Base-by-base conservation (phyloP, 2,888 invertebrate genomes). In the Arctia plantaginis region DNA sequence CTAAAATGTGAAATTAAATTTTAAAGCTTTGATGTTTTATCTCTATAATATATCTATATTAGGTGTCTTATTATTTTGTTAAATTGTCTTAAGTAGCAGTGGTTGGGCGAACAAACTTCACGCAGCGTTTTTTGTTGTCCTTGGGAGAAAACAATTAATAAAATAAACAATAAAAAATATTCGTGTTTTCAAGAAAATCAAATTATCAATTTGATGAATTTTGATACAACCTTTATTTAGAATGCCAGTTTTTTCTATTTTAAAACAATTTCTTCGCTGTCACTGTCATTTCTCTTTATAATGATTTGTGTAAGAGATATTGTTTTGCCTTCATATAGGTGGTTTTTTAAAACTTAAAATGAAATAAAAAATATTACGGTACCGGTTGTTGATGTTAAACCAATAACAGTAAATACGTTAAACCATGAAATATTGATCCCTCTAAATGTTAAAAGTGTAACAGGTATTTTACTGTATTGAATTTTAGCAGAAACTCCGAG, bases 401-500 rank as follows among this genome's bases (percentile, higher is more conserved):
- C 51, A 23, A 51, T 1, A 51, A 20, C 20, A 23, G 20, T 51
- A 59, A 3, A 27, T 10, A 3, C 15, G 30, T 7, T 13, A 15
- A 15, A n/a, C n/a, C n/a, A n/a, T n/a, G n/a, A n/a, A n/a, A n/a
- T n/a, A n/a, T 8, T 51, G 4, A 51, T 30, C 27, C 55, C 13
- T 27, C 59, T 59, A n/a, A 30, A 23, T 39, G 23, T 35, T 23
- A 66, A n/a, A n/a, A 62, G 39, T n/a, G 67, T 69, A 33, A 35
- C 3, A 18, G 33, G 39, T 67, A 27, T 41, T 10, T 39, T 44
- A 30, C 1, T 39, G 23, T 72, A 20, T 65, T 35, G 39, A 18
- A 33, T 65, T 74, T 82, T 80, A 76, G 84, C 76, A 30, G 85
- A 82, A 74, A 75, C 64, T n/a, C 39, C 74, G 44, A 82, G 78